Percentiles rank a stretch among this genome's conserved stretches.
phyloP scores from a whole-genome alignment of 2,888 invertebrate species.

The Hoplodrina blanda region DNA sequence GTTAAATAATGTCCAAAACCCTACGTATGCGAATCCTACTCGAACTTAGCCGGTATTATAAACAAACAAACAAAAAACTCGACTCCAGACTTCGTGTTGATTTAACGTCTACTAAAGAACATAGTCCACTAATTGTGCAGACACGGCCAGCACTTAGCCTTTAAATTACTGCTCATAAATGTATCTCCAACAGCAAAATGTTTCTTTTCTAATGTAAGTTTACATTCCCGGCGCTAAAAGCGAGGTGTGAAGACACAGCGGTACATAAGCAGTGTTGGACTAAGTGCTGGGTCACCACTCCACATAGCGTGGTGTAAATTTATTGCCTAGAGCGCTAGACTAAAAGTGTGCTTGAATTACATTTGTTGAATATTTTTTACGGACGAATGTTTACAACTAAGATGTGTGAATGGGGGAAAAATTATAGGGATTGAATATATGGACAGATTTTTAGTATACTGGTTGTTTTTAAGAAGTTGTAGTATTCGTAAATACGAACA shows the following conservation, averaged over 20 bases:
- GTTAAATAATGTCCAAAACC: too few relatives aligned
- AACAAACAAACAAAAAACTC: too few relatives aligned
- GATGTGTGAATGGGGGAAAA: not conserved
- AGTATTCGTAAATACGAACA: too few relatives aligned
- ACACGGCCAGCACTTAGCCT: conserved; percentile 24
- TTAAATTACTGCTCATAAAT: conserved; percentile 38
- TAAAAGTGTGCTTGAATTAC: conserved; percentile 42
- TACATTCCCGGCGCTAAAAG: conserved; percentile 43
- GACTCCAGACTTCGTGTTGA: not conserved
- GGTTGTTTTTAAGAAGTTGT: too few relatives aligned
- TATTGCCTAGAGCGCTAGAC: conserved; percentile 47
- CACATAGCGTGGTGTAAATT: conserved; percentile 44
- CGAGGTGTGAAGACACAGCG: conserved; percentile 40
- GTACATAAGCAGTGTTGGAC: conserved; percentile 43
- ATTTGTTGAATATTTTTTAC: conserved; percentile 54
- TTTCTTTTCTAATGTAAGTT: conserved; percentile 46
- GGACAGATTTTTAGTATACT: too few relatives aligned
- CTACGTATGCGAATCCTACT: too few relatives aligned
- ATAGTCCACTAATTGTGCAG: conserved; percentile 19
- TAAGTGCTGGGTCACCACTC: conserved; percentile 59
- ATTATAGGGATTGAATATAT: not conserved
- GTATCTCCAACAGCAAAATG: conserved; percentile 17
- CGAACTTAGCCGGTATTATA: too few relatives aligned
- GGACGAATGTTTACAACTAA: conserved; percentile 24
- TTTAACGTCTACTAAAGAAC: not conserved